A percentile compares a stretch with the other conserved stretches of the same genome.
Evolutionary conservation across 2,888 invertebrate species (phyloP).

Genomic region (Abrostola tripartita): DNA sequence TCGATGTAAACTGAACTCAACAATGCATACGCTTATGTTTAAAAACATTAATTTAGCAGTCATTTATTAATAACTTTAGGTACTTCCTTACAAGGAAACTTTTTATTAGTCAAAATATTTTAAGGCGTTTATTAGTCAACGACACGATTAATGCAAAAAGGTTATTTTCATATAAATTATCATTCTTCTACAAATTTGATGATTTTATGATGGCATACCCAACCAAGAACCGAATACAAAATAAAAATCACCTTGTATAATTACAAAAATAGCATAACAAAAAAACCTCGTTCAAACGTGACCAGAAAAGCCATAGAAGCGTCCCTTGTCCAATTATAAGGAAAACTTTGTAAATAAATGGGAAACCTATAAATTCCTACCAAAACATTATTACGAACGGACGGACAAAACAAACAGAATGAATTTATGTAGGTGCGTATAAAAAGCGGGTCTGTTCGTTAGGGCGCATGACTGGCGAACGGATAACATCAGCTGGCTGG

Average conservation of each 20-base stretch:
- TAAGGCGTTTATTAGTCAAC: too few species aligned
- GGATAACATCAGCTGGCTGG: slow-evolving; percentile 67
- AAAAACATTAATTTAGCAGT: too few species aligned
- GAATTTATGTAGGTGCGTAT: slow-evolving; percentile 66
- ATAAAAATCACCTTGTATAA: background rate
- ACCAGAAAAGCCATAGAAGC: slow-evolving; percentile 56
- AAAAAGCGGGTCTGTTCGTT: slow-evolving; percentile 78
- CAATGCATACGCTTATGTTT: too few species aligned
- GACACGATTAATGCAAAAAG: too few species aligned
- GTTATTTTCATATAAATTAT: too few species aligned
- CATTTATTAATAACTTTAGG: too few species aligned
- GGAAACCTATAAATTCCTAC: slow-evolving; percentile 76
- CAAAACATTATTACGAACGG: slow-evolving; percentile 70
- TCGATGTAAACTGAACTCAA: background rate
- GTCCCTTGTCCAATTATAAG: slow-evolving; percentile 57
- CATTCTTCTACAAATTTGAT: too few species aligned
- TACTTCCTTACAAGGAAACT: too few species aligned
- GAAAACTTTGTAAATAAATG: slow-evolving; percentile 70
- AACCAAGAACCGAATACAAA: background rate
- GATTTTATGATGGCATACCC: too few species aligned
- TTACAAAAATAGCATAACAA: slow-evolving; percentile 16
- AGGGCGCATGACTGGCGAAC: slow-evolving; percentile 86
- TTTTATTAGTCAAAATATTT: too few species aligned
- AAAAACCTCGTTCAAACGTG: slow-evolving; percentile 40
- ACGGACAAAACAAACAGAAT: slow-evolving; percentile 78